phyloP scores from a whole-genome alignment of 2,888 invertebrate genomes.

The Agonopterix subpropinquella region DNA sequence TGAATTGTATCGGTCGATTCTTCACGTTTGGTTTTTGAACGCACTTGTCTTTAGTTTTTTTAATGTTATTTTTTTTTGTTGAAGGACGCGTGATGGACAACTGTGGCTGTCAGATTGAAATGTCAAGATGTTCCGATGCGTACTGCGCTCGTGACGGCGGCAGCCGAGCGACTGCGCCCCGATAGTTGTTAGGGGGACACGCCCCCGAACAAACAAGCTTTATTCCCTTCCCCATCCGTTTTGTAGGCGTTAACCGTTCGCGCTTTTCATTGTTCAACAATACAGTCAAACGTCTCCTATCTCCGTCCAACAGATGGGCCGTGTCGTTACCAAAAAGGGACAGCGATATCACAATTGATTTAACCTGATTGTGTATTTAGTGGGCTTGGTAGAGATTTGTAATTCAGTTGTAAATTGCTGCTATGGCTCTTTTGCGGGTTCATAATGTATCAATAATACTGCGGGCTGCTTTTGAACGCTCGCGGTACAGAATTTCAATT shows the following conservation, averaged over 20 bases:
- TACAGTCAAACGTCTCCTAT: slow-evolving; percentile 26
- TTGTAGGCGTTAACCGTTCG: slow-evolving; percentile 52
- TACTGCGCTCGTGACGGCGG: slow-evolving; percentile 55
- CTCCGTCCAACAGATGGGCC: slow-evolving; percentile 20
- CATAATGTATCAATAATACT: slow-evolving; percentile 73
- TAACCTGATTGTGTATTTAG: slow-evolving; percentile 70
- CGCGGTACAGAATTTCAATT: slow-evolving; percentile 65
- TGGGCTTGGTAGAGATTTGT: slow-evolving; percentile 65
- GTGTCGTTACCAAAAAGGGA: slow-evolving; percentile 24
- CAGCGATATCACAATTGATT: slow-evolving; percentile 51
- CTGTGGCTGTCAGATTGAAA: slow-evolving; percentile 54
- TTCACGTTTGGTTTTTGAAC: slow-evolving; percentile 11
- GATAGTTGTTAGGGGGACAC: slow-evolving; percentile 36
- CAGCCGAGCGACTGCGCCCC: slow-evolving; percentile 55
- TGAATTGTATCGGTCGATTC: not conserved
- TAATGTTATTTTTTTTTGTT: slow-evolving; percentile 5
- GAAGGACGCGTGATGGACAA: slow-evolving; percentile 27
- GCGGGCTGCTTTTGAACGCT: slow-evolving; percentile 43
- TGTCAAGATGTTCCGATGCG: slow-evolving; percentile 27
- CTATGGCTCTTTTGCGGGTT: slow-evolving; percentile 62
- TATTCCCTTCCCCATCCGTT: slow-evolving; percentile 48
- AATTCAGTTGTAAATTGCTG: slow-evolving; percentile 71
- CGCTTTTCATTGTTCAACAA: slow-evolving; percentile 40
- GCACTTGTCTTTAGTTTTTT: slow-evolving; percentile 14
- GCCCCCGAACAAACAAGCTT: slow-evolving; percentile 65